Conservation (phyloP, 2,888 invertebrate species). For the Gymnoscelis rufifasciata region DNA sequence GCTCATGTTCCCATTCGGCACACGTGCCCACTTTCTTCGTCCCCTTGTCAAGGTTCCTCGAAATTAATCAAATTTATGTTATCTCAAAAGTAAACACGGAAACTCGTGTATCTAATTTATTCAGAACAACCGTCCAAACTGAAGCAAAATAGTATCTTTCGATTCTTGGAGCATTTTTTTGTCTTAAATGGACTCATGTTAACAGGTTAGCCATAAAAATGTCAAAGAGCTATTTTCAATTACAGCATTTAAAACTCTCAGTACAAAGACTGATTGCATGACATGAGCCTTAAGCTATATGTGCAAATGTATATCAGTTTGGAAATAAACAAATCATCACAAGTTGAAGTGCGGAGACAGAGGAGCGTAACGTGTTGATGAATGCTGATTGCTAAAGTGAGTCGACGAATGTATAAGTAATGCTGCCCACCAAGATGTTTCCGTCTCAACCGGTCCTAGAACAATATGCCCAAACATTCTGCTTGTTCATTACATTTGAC, state of each 20-base stretch:
- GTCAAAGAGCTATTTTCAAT: slow-evolving; percentile 1
- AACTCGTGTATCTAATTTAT: slow-evolving; percentile 10
- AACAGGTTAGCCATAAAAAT: neutral
- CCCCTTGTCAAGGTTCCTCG: slow-evolving; percentile 32
- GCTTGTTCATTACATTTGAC: slow-evolving; percentile 53
- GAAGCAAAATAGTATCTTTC: neutral
- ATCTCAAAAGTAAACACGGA: slow-evolving; percentile 14
- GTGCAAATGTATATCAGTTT: slow-evolving; percentile 55
- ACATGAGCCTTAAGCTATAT: slow-evolving; percentile 33
- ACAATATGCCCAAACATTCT: slow-evolving; percentile 71
- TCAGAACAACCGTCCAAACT: neutral
- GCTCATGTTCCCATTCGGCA: slow-evolving; percentile 55
- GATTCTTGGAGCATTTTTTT: neutral
- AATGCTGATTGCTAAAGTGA: slow-evolving; percentile 78
- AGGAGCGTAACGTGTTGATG: slow-evolving; percentile 70
- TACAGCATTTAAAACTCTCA: slow-evolving; percentile 14
- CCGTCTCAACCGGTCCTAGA: slow-evolving; percentile 72
- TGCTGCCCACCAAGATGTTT: slow-evolving; percentile 67
- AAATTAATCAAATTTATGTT: slow-evolving; percentile 11
- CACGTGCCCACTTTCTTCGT: slow-evolving; percentile 46
- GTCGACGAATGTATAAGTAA: slow-evolving; percentile 76
- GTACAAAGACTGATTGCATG: slow-evolving; percentile 44
- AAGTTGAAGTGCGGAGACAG: slow-evolving; percentile 56
- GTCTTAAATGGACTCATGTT: neutral
- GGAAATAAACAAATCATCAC: slow-evolving; percentile 69